A percentile compares a stretch with the other conserved stretches of the same genome.
Evolutionary conservation across 2,797 vertebrate species (phyloP).

Genomic region (Sciurus carolinensis): DNA sequence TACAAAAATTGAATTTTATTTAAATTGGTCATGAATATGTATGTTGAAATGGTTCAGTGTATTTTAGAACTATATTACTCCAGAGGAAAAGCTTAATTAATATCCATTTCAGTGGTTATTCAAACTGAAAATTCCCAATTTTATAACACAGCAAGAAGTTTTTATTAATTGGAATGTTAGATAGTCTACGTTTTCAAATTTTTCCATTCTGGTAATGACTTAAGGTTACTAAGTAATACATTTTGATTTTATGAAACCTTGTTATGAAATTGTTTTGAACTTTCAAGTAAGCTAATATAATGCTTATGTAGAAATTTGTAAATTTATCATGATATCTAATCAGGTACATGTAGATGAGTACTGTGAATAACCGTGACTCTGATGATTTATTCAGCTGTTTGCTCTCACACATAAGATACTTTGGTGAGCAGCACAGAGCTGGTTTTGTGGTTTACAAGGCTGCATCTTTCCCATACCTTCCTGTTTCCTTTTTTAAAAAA

Average conservation of each 20-base stretch:
- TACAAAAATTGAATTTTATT: conserved; percentile 52
- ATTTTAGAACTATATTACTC: conserved; percentile 68
- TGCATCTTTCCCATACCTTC: not conserved
- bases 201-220: not conserved
- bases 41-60: conserved; percentile 65
- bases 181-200: conserved; percentile 11
- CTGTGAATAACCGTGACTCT: not conserved
- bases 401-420: not conserved
- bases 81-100: conserved; percentile 71
- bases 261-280: not conserved
- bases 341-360: not conserved
- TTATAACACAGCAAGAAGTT: conserved; percentile 1
- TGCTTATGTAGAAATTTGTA: not conserved
- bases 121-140: conserved; percentile 54
- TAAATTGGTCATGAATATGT: conserved; percentile 77
- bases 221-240: not conserved
- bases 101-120: conserved; percentile 70
- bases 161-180: not conserved
- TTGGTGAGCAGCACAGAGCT: not conserved
- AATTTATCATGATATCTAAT: not conserved
- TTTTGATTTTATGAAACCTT: conserved; percentile 29
- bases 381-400: not conserved
- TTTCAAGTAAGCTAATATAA: not conserved
- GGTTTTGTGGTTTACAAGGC: not conserved
- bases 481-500: not conserved